Base-by-base conservation (phyloP, 2,888 invertebrate genomes). In the Serrognathus titanus region DNA sequence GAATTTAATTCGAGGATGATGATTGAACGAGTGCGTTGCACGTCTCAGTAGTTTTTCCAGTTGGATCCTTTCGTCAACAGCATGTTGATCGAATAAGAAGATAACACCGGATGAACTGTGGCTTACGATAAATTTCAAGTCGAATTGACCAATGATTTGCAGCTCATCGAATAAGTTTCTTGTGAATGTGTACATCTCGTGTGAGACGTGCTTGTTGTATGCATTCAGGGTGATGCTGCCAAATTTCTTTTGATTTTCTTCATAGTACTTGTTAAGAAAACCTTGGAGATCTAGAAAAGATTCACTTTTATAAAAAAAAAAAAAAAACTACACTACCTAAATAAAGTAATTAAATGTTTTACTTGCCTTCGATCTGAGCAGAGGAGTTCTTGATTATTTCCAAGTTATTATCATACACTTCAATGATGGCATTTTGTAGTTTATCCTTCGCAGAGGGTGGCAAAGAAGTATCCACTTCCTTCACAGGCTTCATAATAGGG, bases 51-150 rank as follows among this genome's bases (percentile, higher is more conserved):
- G 81, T 55, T 79, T 76, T 77, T 94, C 94, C 46, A 94, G 80
- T 59, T 87, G 80, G 59, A 94, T 84, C 72, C 94, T 81, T 78
- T 94, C 94, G 75, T 93, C 88, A 31, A 89, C 88, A 41, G 94
- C 94, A 78, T 94, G 94, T 76, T 94, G 94, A 78, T 94, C 94
- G 73, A 94, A 88, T 36, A 90, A 68, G 36, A 89, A 79, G 13
- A 92, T 69, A 55, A 82, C 75, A 63, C 81, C 75, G 13, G 71
- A 79, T 53, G 74, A 73, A 49, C 75, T 72, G 36, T 71, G 73
- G 53, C 82, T 80, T 16, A 82, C 81, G 64, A 90, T 88, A 66
- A 89, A 88, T 75, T 90, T 91, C 36, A 78, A 78, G 74, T 93
- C 92, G 12, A 90, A 77, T 79, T 93, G 93, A 12, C 85, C 85